Percentiles rank a stretch among this genome's conserved stretches.
Evolutionary conservation across 30 jellyfish, hydroid and myxozoan genomes (phyloP).

Genomic region (Morbakka virulenta): DNA sequence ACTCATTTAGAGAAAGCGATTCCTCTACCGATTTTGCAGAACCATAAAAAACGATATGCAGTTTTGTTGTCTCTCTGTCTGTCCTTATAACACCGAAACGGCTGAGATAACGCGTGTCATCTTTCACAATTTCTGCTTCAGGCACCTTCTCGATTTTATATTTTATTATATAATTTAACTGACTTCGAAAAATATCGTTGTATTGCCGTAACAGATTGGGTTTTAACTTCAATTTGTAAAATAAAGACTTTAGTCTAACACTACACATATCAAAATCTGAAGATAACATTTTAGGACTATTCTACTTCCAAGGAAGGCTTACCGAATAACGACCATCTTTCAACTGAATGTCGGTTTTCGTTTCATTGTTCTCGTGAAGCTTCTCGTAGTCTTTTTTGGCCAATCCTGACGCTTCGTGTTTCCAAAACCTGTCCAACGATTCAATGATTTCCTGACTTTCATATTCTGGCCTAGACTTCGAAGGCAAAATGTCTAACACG

Average conservation of each 20-base stretch:
- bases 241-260: not conserved
- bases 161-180: too few species aligned
- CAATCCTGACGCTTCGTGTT: constrained; percentile 15
- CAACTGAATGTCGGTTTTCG: not conserved
- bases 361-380: not conserved
- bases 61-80: constrained; percentile 3
- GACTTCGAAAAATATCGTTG: not conserved
- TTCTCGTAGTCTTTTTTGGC: too few species aligned
- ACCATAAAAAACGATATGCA: not conserved
- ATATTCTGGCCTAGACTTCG: too few species aligned
- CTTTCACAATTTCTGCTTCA: not conserved
- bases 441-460: constrained; percentile 16
- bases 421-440: not conserved
- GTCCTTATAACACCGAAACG: not conserved
- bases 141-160: not conserved
- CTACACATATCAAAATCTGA: not conserved
- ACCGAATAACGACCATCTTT: constrained; percentile 3
- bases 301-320: not conserved
- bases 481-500: constrained; percentile 1
- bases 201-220: not conserved
- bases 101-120: not conserved
- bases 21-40: not conserved
- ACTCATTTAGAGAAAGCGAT: constrained; percentile 1
- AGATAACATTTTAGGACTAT: not conserved
- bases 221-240: too few species aligned